Evolutionary conservation across 2,113 vertebrate species (phyloP).

Genomic region (Bujurquina vittata): DNA sequence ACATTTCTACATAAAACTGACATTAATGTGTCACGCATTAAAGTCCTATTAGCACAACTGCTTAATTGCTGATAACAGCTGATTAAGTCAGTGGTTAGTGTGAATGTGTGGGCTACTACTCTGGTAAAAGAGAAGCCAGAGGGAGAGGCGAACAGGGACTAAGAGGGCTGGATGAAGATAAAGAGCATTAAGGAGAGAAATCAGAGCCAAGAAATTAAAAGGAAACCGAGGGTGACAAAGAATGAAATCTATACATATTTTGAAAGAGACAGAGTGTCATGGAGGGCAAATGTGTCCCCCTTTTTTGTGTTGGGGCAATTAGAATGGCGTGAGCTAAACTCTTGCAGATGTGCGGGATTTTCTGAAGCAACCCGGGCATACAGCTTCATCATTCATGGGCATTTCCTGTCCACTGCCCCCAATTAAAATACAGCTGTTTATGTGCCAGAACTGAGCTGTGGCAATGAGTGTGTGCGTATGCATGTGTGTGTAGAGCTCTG

Average conservation of each 20-base stretch:
- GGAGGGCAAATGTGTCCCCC: background rate
- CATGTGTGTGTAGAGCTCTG: background rate
- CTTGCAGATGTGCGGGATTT: constrained; percentile 77
- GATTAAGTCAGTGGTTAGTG: constrained; percentile 23
- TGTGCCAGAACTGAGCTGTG: constrained; percentile 49
- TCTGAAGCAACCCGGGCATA: constrained; percentile 53
- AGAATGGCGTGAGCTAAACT: constrained; percentile 74
- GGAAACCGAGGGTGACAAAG: constrained; percentile 10
- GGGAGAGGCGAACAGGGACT: background rate
- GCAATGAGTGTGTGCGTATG: constrained; percentile 8
- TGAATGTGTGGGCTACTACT: constrained; percentile 23
- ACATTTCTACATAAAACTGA: constrained; percentile 39
- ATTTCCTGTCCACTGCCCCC: constrained; percentile 78
- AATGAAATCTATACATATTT: constrained; percentile 9
- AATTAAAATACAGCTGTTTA: constrained; percentile 70
- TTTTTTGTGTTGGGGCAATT: constrained; percentile 50
- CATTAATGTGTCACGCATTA: constrained; percentile 22
- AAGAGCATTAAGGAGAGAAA: background rate
- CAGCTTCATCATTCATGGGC: constrained; percentile 73
- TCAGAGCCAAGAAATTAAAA: constrained; percentile 5
- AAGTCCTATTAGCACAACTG: constrained; percentile 15
- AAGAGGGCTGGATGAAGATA: constrained; percentile 1
- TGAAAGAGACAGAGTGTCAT: background rate
- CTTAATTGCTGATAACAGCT: constrained; percentile 48
- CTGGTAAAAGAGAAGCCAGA: constrained; percentile 8